Percentiles rank a stretch among this genome's conserved stretches.
phyloP scores from a whole-genome alignment of 2,888 invertebrate species.

The Amphipyra tragopoginis region DNA sequence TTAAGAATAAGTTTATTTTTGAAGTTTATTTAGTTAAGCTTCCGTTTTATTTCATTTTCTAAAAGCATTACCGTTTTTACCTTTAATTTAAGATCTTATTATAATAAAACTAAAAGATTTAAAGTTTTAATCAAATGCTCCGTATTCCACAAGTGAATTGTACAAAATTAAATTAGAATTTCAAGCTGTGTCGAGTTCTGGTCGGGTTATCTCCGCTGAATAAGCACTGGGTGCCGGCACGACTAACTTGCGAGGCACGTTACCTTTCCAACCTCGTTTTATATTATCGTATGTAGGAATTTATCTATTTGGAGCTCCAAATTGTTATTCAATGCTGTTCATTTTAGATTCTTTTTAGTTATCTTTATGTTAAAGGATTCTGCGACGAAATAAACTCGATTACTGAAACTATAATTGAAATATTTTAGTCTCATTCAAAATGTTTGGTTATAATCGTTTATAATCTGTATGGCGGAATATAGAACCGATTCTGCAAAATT shows the following conservation, averaged over 20 bases:
- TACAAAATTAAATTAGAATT: constrained; percentile 73
- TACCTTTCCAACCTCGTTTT: constrained; percentile 46
- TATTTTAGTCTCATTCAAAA: no score
- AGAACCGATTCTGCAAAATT: background rate
- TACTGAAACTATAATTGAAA: no score
- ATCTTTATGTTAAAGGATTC: no score
- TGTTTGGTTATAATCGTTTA: no score
- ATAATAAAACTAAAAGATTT: constrained; percentile 38
- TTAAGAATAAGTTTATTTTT: background rate
- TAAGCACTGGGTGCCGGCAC: constrained; percentile 56
- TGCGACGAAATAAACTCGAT: no score
- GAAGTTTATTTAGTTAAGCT: background rate
- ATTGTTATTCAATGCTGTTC: constrained; percentile 23
- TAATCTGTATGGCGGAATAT: background rate
- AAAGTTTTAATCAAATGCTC: constrained; percentile 52
- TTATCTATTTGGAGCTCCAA: constrained; percentile 14
- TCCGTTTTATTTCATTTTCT: constrained; percentile 3
- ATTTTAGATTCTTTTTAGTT: no score
- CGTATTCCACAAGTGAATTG: constrained; percentile 54
- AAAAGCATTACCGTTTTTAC: background rate
- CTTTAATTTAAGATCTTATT: background rate
- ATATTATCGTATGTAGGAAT: constrained; percentile 30
- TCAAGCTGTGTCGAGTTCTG: constrained; percentile 64
- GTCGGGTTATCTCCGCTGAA: constrained; percentile 60
- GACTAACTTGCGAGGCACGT: constrained; percentile 34